Conservation (phyloP, 2,888 invertebrate species). For the Carcina quercana region DNA sequence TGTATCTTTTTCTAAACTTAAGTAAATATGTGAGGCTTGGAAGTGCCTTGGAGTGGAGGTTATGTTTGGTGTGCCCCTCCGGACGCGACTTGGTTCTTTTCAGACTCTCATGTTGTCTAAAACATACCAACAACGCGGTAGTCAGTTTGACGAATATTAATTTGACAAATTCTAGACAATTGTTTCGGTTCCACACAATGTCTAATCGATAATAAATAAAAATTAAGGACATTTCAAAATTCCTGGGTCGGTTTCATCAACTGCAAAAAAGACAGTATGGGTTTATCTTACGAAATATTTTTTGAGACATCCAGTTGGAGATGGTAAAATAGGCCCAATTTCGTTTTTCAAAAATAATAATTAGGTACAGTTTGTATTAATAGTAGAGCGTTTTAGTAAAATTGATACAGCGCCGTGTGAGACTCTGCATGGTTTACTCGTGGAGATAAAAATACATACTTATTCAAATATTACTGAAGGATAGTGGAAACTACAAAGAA, state of each 20-base stretch:
- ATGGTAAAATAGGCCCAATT: constrained; percentile 15
- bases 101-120: no score
- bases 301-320: not conserved
- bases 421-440: constrained; percentile 26
- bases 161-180: no score
- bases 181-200: no score
- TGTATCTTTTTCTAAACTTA: constrained; percentile 42
- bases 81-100: constrained; percentile 1
- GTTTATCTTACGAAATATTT: no score
- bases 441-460: constrained; percentile 15
- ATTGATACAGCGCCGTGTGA: constrained; percentile 30
- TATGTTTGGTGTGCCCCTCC: constrained; percentile 39
- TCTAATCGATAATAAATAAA: no score
- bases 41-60: constrained; percentile 57
- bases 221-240: no score
- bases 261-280: no score
- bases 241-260: no score
- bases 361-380: constrained; percentile 56
- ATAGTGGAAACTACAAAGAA: constrained; percentile 25
- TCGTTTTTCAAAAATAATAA: constrained; percentile 40
- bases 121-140: no score
- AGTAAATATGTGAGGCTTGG: constrained; percentile 50
- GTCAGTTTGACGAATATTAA: no score
- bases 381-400: constrained; percentile 45
- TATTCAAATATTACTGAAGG: constrained; percentile 39